Evolutionary conservation across 1,140 invertebrate species (phyloP).

Genomic region (Phthorimaea operculella): DNA sequence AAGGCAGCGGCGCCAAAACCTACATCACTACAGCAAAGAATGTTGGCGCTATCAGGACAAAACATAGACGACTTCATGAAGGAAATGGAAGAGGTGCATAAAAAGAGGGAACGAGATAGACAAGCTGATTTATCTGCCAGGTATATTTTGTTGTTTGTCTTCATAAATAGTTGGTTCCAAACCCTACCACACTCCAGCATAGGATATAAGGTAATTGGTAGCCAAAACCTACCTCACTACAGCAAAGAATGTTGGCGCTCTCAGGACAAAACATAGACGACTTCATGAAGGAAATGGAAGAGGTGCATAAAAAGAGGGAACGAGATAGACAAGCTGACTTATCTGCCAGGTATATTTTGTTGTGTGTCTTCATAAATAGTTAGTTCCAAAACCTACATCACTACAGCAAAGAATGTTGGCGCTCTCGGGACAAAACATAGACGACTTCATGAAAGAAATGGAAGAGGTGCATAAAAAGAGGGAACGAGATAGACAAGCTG

Average conservation of each 20-base stretch:
- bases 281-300: constrained; percentile 92
- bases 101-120: constrained; percentile 75
- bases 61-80: constrained; percentile 94
- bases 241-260: constrained; percentile 86
- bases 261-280: constrained; percentile 92
- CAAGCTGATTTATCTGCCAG: constrained; percentile 72
- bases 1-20: constrained; percentile 70
- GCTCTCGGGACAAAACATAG: constrained; percentile 89
- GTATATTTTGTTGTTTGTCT: constrained; percentile 37
- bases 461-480: constrained; percentile 84
- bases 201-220: too few relatives aligned
- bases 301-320: constrained; percentile 81
- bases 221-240: constrained; percentile 78
- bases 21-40: constrained; percentile 82
- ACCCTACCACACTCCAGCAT: too few relatives aligned
- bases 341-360: constrained; percentile 63
- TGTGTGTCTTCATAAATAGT: too few relatives aligned
- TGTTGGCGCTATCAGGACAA: constrained; percentile 87
- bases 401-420: constrained; percentile 87
- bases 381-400: too few relatives aligned
- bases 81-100: constrained; percentile 88
- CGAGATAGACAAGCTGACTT: constrained; percentile 73
- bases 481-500: constrained; percentile 73
- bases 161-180: too few relatives aligned
- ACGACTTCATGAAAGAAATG: constrained; percentile 92